Evolutionary conservation across 1,140 invertebrate genomes (phyloP), one percentile per base, ranked within the genome.

Genomic region (Formica selysi): DNA sequence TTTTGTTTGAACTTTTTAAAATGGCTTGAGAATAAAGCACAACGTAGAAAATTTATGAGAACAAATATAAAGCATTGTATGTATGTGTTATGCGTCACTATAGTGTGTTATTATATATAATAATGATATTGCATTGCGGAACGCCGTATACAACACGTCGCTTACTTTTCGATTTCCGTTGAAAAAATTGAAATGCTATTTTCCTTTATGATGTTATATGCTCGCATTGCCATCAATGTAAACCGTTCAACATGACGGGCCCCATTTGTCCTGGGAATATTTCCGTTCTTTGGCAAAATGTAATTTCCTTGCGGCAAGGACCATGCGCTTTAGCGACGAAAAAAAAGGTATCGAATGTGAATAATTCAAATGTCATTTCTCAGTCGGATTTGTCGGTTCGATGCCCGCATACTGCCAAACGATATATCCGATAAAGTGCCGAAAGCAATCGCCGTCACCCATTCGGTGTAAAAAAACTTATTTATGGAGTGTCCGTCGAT

Each of bases 321-420:
- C 1, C 11, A 51, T 10, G 36, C 19, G 57, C 54, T 74, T 84
- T 32, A 29, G 6, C 29, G 38, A n/a, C 11, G 26, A 51, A 76
- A 76, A 41, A 78, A 19, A 19, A 19, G 4, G 54, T 80, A 80
- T 80, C 48, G 61, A 61, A 76, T 81, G 73, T 79, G 74, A 85
- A 89, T 90, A 87, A 89, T 87, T 90, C 78, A 90, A 90, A 89
- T 70, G 51, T 87, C 83, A 36, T 29, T 41, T 73, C 59, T 68
- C 26, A 57, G 19, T 48, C 70, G 70, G 51, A 62, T 68, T 88
- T 88, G 76, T 76, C 54, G 41, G 80, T 59, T 59, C 73, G 16
- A 41, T 38, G 44, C 36, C 70, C 51, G 79, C 71, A 71, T 68
- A 26, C 26, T 51, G 54, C 13, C 70, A 36, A 29, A 64, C 38